Percentiles rank a stretch among this genome's conserved stretches.
Conservation (phyloP, 2,113 vertebrate species). For the Halcyon malimbica region DNA sequence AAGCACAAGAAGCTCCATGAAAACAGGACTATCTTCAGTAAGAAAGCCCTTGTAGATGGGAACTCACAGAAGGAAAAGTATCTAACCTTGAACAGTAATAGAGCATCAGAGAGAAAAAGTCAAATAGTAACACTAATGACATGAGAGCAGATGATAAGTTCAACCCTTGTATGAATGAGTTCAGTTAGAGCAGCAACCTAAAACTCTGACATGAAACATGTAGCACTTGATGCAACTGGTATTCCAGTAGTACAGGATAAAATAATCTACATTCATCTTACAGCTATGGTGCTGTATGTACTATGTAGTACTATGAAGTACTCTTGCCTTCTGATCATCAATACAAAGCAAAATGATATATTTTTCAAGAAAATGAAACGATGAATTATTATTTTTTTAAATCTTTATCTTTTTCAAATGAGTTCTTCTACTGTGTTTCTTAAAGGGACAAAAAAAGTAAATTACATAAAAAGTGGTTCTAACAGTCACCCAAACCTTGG, state of each 20-base stretch:
- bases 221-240: not conserved
- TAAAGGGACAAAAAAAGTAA: not conserved
- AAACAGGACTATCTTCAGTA: not conserved
- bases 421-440: not conserved
- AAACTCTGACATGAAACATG: not conserved
- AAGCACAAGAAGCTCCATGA: not conserved
- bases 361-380: not conserved
- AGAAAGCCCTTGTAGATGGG: not conserved
- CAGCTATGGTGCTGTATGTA: no score
- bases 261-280: not conserved
- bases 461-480: not conserved
- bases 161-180: not conserved
- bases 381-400: not conserved
- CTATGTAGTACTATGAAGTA: not conserved
- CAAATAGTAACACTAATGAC: not conserved
- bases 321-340: not conserved
- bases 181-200: not conserved
- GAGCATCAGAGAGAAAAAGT: not conserved
- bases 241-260: not conserved
- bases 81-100: not conserved
- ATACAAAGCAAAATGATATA: not conserved
- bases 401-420: not conserved
- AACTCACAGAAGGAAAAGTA: not conserved
- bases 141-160: not conserved
- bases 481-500: not conserved